Conservation (phyloP, 2,113 vertebrate species). For the Scatophagus argus region DNA sequence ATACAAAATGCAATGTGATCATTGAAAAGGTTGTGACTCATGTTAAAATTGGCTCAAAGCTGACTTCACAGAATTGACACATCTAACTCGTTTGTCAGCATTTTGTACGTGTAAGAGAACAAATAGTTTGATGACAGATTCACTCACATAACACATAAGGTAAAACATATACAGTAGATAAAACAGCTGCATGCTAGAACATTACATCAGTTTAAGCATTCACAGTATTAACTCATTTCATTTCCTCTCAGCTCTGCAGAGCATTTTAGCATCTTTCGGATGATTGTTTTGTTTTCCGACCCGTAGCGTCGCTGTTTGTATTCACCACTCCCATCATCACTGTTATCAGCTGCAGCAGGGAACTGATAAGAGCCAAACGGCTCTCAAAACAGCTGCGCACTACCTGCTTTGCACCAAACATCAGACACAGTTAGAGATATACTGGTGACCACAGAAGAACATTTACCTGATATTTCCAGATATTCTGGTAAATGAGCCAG, state of each 20-base stretch:
- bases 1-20: conserved; percentile 3
- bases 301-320: no score
- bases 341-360: background rate
- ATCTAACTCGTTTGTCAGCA: background rate
- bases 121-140: background rate
- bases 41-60: conserved; percentile 13
- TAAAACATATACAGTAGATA: background rate
- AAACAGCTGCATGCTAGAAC: background rate
- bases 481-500: no score
- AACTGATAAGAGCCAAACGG: no score
- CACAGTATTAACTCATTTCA: no score
- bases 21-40: conserved; percentile 23
- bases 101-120: background rate
- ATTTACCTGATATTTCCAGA: background rate
- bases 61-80: conserved; percentile 27
- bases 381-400: background rate
- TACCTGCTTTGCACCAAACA: background rate
- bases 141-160: background rate
- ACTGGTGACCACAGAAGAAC: background rate
- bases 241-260: no score
- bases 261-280: no score
- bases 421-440: no score
- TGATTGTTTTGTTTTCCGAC: no score
- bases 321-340: no score
- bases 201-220: background rate